These are phyloP conservation scores for Zaprionus gabonicus DNA, from an alignment of 1,140 invertebrate species.

Conservation along the genomic window DNA sequence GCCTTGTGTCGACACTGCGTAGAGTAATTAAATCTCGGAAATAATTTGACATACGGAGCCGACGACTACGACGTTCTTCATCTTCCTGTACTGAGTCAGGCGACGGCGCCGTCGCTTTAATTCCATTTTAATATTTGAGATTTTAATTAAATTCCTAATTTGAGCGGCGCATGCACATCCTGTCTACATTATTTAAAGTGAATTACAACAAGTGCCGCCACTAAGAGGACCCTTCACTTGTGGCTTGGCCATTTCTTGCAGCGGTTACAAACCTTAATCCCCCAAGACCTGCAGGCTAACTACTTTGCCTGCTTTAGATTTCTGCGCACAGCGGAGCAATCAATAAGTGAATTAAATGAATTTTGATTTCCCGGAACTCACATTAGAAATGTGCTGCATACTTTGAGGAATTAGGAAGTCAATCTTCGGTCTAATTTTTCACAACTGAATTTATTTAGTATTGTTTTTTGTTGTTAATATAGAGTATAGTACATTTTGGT, in stretches of 20 bases:
- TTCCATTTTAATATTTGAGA: slow-evolving; percentile 68
- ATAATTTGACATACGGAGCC: slow-evolving; percentile 60
- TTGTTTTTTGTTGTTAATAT: neutral
- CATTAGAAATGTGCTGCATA: neutral
- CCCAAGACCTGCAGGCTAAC: neutral
- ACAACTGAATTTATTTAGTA: neutral
- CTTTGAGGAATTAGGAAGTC: neutral
- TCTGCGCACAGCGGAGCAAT: neutral
- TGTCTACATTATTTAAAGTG: slow-evolving; percentile 58
- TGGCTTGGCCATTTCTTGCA: slow-evolving; percentile 47
- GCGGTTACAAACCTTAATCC: slow-evolving; percentile 29
- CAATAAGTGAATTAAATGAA: slow-evolving; percentile 2
- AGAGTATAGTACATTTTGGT: too few species aligned
- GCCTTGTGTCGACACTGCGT: slow-evolving; percentile 18
- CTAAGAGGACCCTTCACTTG: slow-evolving; percentile 39
- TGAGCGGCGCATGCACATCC: slow-evolving; percentile 45
- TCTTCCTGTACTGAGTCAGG: slow-evolving; percentile 2
- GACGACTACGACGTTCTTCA: slow-evolving; percentile 42
- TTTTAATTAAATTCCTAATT: slow-evolving; percentile 70
- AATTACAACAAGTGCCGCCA: slow-evolving; percentile 51
- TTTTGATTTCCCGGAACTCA: slow-evolving; percentile 6
- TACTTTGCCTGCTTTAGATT: neutral
- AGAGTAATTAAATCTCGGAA: slow-evolving; percentile 64
- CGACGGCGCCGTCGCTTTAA: slow-evolving; percentile 47
- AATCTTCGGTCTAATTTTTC: neutral